Conservation (phyloP, 2,888 invertebrate genomes). For the Acrobasis suavella region DNA sequence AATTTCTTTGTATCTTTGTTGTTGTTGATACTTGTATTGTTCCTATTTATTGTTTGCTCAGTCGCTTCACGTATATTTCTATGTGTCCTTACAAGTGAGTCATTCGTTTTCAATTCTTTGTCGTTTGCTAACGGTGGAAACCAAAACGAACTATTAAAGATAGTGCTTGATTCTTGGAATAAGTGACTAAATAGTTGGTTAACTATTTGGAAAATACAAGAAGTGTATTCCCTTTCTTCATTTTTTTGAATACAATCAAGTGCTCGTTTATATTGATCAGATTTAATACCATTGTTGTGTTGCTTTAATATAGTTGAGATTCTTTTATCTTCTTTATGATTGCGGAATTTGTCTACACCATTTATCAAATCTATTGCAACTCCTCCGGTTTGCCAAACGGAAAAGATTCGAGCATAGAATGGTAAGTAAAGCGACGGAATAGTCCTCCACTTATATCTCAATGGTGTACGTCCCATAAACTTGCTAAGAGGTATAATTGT, state of each 20-base stretch:
- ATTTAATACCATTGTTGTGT: slow-evolving; percentile 63
- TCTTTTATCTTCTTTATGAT: slow-evolving; percentile 44
- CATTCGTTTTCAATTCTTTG: slow-evolving; percentile 30
- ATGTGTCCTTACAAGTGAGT: slow-evolving; percentile 42
- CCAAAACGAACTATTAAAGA: slow-evolving; percentile 47
- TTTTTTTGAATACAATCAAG: slow-evolving; percentile 54
- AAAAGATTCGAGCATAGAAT: slow-evolving; percentile 76
- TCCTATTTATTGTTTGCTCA: slow-evolving; percentile 16
- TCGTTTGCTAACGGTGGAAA: slow-evolving; percentile 32
- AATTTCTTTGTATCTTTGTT: slow-evolving; percentile 20
- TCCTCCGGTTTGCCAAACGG: slow-evolving; percentile 82
- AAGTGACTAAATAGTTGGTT: slow-evolving; percentile 52
- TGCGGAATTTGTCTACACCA: slow-evolving; percentile 49
- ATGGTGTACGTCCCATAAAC: slow-evolving; percentile 75
- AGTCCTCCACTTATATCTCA: slow-evolving; percentile 72
- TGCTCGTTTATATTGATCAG: slow-evolving; percentile 51
- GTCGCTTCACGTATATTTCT: slow-evolving; percentile 52
- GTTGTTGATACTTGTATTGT: slow-evolving; percentile 4
- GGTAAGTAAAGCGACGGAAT: slow-evolving; percentile 66
- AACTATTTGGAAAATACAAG: slow-evolving; percentile 48
- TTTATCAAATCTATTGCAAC: slow-evolving; percentile 62
- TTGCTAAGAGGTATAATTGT: slow-evolving; percentile 60
- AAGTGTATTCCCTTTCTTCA: slow-evolving; percentile 53
- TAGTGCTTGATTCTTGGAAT: slow-evolving; percentile 52
- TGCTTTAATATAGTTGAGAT: slow-evolving; percentile 57